Evolutionary conservation across 2,797 vertebrate genomes (phyloP), one percentile per base, ranked within the genome.

Genomic region (Alosa sapidissima): DNA sequence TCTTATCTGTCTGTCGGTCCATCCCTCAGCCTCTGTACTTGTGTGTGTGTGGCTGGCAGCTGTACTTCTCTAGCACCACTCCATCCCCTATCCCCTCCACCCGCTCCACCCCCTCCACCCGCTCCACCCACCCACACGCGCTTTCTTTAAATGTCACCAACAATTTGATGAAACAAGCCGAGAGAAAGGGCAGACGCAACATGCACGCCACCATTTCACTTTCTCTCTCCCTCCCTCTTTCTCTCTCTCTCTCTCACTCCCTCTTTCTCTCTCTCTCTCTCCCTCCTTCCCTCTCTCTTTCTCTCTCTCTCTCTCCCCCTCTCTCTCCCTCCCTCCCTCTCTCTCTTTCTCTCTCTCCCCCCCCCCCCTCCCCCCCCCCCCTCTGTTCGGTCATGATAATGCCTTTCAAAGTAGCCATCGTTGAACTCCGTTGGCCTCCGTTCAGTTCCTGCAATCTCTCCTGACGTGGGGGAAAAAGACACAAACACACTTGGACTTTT

Each of bases 101-200:
- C 89, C 87, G 81, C 86, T 91, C 88, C 47, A 28, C 28, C 28
- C 28, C 28, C 89, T 84, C 84, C 33, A 72, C 11, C 51, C 51
- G 0, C 49, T 85, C 88, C 85, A 85, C 84, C 88, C 88, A 85
- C 91, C 88, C 85, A 88, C 90, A 89, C 62, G 14, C 89, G 90
- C 89, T 88, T 91, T 91, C 90, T 81, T 91, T 41, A 95, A 94
- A 95, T 94, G 94, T 94, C 95, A 95, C 87, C 90, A 94, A 88
- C 89, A 91, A 94, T 95, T 93, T 93, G 84, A 91, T 93, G 88
- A 91, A 89, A 88, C 87, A 87, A 83, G 86, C 82, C 58, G 81
- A 86, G 85, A 91, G 92, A 93, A 89, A 90, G 86, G 90, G 91
- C 94, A 88, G 81, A 5, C 48, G 62, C 84, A 83, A 9, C 19